Evolutionary conservation across 2,113 vertebrate species (phyloP), one percentile per base, ranked within the genome.

Genomic region (Dendropsophus ebraccatus): DNA sequence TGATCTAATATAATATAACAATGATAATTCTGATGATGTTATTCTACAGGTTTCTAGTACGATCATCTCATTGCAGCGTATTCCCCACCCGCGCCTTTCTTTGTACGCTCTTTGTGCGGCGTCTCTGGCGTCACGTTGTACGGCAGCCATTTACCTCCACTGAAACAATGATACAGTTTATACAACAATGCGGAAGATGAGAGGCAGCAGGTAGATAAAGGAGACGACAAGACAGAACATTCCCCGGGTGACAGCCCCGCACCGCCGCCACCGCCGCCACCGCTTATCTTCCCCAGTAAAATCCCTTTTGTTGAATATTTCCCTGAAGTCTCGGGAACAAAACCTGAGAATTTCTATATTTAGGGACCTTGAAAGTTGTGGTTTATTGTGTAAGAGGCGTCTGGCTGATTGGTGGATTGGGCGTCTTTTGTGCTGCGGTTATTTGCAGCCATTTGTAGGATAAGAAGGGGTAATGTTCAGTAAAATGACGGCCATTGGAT

Each of bases 121-220:
- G 9, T 37, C 30, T 79, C 6, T 89, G 90, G 90, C 89, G 88
- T 88, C 87, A 84, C 92, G 89, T 91, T 80, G 91, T 89, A 88
- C 83, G 88, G 70, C 89, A 91, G 84, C 90, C 90, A 90, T 84
- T 88, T 86, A 82, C 90, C 82, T 77, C 88, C 87, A 91, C 87
- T 72, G 89, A 82, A 70, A 84, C 87, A 89, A 74, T 88, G 90
- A 91, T 87, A 87, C 87, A 75, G 30, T 23, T 23, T 58, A 58
- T n/a, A 80, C 84, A 67, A 85, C 52, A 75, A 84, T 86, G 56
- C 87, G 86, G 78, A 87, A 91, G 89, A 88, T 87, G 87, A 87
- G 87, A 90, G 52, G 88, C 88, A 92, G 92, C 32, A 37, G 37
- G 25, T 73, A 84, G 82, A 62, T 54, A 74, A 83, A 83, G 50